Base-by-base conservation (phyloP, 2,797 vertebrate species). In the Muscicapa striata region DNA sequence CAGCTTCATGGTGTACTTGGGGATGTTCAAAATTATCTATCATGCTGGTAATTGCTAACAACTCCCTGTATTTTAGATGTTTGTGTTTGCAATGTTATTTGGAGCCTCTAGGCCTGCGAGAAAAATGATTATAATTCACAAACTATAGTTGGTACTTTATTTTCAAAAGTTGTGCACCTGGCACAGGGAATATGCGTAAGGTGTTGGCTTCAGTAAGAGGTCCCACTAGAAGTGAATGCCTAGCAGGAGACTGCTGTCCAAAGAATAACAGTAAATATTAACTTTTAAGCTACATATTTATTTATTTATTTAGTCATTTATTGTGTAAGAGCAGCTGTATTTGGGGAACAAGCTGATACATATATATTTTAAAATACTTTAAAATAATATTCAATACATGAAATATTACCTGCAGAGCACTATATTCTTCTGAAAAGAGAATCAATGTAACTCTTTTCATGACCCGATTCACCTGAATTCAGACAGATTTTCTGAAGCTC, bases 21-120 rank as follows among this genome's bases (percentile, higher is more conserved):
- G 63, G 73, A 32, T 95, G 86, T 92, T 96, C 52, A 78, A 38
- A 94, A 95, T 94, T 94, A 85, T 77, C 80, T 87, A 9, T 94
- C 6, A 15, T 93, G 70, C 63, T 85, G 45, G 52, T 70, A 57
- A 82, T 88, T 87, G 78, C 72, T 95, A 72, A 87, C 87, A 96
- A 84, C 49, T 94, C 91, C n/a, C 40, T 81, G 7, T 81, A 36
- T 72, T 91, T 89, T 73, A 90, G 79, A 75, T 80, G 51, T 90
- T 94, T 92, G 67, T 75, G 52, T 76, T 83, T 80, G 75, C 54
- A 81, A 38, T 74, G 85, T 66, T 79, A 73, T 96, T 96, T 90
- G 90, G 64, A 92, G 81, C 84, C 80, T 90, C 92, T 87, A 86
- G 55, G 75, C 64, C 58, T 91, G 68, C 83, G 75, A 94, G 91